Conservation (phyloP, 2,888 invertebrate species). For the Troglohyphantes excavatus region DNA sequence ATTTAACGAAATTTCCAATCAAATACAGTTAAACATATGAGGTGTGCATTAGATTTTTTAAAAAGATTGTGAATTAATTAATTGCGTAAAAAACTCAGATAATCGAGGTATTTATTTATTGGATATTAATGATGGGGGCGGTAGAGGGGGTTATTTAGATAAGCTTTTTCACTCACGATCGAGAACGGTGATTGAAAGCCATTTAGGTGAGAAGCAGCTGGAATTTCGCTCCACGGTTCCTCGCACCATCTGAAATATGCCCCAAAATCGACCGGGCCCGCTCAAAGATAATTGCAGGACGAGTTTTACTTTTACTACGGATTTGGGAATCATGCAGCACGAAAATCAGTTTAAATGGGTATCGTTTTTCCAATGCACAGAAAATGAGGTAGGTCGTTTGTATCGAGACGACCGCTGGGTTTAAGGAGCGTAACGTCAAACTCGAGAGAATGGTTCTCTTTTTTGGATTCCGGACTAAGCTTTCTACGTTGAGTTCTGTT, state of each 20-base stretch:
- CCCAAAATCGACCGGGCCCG: not conserved
- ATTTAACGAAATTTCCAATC: no score
- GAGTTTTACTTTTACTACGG: not conserved
- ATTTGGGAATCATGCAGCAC: not conserved
- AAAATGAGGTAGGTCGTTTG: not conserved
- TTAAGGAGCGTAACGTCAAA: no score
- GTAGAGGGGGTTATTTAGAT: not conserved
- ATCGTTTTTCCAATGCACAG: no score
- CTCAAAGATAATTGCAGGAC: not conserved
- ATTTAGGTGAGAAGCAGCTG: not conserved
- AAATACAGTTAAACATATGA: no score
- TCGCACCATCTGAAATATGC: not conserved
- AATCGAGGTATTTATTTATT: no score
- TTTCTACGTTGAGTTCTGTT: no score
- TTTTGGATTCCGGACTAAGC: no score
- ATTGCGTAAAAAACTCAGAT: no score
- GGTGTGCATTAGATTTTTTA: no score
- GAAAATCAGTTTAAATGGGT: not conserved
- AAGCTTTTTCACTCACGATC: not conserved
- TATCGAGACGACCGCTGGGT: no score
- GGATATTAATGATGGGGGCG: not conserved
- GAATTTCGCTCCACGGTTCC: not conserved
- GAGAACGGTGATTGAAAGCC: not conserved
- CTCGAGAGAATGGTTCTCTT: no score
- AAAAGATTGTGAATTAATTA: no score